phyloP scores from a whole-genome alignment of 2,797 vertebrate species.

The Acipenser ruthenus region DNA sequence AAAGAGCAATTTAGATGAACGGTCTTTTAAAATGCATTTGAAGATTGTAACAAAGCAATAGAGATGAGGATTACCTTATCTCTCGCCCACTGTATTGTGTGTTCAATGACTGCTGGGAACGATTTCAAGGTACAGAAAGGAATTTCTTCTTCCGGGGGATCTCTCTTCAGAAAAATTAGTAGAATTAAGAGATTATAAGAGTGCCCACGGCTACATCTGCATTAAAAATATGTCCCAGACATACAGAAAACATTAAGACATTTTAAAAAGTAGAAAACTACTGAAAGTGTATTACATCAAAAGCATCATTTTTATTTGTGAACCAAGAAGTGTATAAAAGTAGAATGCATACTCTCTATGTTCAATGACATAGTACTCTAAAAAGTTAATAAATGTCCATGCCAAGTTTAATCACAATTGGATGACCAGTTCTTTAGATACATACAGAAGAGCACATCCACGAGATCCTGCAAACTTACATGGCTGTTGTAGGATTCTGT shows the following conservation, averaged over 20 bases:
- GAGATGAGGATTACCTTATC: slow-evolving; percentile 75
- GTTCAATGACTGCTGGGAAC: slow-evolving; percentile 93
- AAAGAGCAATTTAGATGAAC: slow-evolving; percentile 9
- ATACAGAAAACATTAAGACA: too few relatives aligned
- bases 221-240: too few relatives aligned
- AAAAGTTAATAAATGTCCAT: too few relatives aligned
- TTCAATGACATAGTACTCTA: too few relatives aligned
- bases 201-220: too few relatives aligned
- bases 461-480: slow-evolving; percentile 58
- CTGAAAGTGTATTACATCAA: too few relatives aligned
- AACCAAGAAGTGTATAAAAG: too few relatives aligned
- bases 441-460: not conserved
- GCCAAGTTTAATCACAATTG: too few relatives aligned
- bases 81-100: slow-evolving; percentile 97
- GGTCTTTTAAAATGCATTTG: not conserved
- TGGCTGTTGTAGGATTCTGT: slow-evolving; percentile 98
- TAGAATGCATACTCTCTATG: too few relatives aligned
- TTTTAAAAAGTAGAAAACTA: too few relatives aligned
- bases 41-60: not conserved
- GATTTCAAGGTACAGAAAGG: slow-evolving; percentile 98
- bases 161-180: slow-evolving; percentile 60
- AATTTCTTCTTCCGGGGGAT: slow-evolving; percentile 96
- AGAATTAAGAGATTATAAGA: slow-evolving; percentile 16
- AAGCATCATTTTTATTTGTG: too few relatives aligned
- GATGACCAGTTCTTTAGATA: not conserved